Evolutionary conservation across 2,888 invertebrate species (phyloP).

Genomic region (Eudasyphora cyanicolor): DNA sequence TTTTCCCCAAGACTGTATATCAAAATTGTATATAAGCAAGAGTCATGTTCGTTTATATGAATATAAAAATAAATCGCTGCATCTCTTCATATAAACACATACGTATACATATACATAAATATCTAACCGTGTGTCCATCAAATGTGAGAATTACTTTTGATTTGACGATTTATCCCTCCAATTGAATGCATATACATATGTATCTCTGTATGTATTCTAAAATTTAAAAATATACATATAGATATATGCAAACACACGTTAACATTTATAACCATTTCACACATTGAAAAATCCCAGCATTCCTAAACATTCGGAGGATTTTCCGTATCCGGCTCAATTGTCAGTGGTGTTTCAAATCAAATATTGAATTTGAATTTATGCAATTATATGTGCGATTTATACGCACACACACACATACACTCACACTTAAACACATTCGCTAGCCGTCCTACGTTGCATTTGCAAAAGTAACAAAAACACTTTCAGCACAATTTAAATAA

Average conservation of each 20-base stretch:
- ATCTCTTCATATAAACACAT: neutral
- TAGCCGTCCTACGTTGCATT: no score
- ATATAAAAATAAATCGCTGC: no score
- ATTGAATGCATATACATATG: neutral
- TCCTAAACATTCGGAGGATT: neutral
- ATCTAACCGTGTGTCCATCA: neutral
- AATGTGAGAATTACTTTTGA: constrained; percentile 25
- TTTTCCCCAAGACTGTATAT: no score
- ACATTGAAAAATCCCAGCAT: no score
- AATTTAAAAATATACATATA: constrained; percentile 12
- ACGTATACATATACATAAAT: neutral
- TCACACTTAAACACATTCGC: neutral
- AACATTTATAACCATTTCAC: no score
- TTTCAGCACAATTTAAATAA: constrained; percentile 3
- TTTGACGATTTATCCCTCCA: constrained; percentile 1
- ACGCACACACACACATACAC: neutral
- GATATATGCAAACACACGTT: constrained; percentile 42
- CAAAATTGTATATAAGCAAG: no score
- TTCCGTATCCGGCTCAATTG: constrained; percentile 47
- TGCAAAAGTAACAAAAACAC: constrained; percentile 22
- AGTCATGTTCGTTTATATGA: no score
- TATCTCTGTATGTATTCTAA: neutral
- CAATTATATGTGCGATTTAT: constrained; percentile 24
- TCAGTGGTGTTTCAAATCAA: constrained; percentile 56
- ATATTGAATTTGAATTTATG: constrained; percentile 48